phyloP scores from a whole-genome alignment of 2,888 invertebrate species.

The Acanthopleura granulata region DNA sequence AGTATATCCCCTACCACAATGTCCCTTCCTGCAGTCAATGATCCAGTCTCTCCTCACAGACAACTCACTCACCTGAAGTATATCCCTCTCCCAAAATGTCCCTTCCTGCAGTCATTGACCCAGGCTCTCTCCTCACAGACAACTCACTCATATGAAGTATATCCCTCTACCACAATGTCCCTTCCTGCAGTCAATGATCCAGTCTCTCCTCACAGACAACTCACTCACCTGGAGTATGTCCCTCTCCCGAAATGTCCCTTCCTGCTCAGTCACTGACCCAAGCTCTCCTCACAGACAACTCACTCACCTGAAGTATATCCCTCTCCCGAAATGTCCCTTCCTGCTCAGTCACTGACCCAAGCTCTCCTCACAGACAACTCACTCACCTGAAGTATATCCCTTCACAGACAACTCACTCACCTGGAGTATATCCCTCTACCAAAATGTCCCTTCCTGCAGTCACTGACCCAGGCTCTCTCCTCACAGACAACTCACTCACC shows the following conservation, averaged over 20 bases:
- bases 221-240: constrained; percentile 30
- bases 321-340: constrained; percentile 55
- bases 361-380: constrained; percentile 53
- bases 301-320: constrained; percentile 59
- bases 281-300: constrained; percentile 53
- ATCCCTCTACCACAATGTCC: constrained; percentile 59
- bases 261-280: constrained; percentile 52
- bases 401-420: constrained; percentile 35
- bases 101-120: too few species aligned
- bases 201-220: constrained; percentile 56
- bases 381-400: constrained; percentile 28
- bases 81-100: too few species aligned
- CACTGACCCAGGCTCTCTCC: too few species aligned
- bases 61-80: background rate
- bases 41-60: too few species aligned
- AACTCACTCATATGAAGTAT: constrained; percentile 51
- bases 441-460: too few species aligned
- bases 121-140: too few species aligned
- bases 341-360: constrained; percentile 54
- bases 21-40: too few species aligned
- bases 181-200: constrained; percentile 50
- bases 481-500: constrained; percentile 34
- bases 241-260: constrained; percentile 57
- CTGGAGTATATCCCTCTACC: constrained; percentile 10
- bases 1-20: too few species aligned